Conservation (phyloP, 1,140 invertebrate species). For the Heliothis virescens region DNA sequence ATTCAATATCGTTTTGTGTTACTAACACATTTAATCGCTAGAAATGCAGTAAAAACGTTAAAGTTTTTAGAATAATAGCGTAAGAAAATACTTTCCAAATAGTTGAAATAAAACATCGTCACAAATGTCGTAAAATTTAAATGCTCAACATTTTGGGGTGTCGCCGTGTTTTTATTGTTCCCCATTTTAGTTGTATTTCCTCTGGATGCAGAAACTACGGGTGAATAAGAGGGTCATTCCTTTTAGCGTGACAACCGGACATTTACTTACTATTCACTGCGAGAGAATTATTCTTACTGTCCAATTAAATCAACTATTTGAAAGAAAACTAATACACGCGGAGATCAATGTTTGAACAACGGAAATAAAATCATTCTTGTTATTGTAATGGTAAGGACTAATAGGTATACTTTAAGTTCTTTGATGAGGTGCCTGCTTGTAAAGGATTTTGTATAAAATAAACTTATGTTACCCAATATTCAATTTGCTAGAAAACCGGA, state of each 20-base stretch:
- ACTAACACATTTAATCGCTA: conserved; percentile 13
- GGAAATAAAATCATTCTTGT: not conserved
- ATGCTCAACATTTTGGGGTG: conserved; percentile 23
- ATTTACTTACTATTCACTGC: conserved; percentile 38
- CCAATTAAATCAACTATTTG: conserved; percentile 13
- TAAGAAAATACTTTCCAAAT: conserved; percentile 12
- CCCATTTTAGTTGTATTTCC: conserved; percentile 15
- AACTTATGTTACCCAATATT: not conserved
- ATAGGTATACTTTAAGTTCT: too few relatives aligned
- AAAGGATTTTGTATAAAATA: too few relatives aligned
- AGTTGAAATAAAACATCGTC: conserved; percentile 30
- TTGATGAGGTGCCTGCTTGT: too few relatives aligned
- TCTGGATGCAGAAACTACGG: conserved; percentile 33
- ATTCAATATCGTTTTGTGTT: conserved; percentile 16
- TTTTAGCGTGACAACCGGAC: conserved; percentile 38
- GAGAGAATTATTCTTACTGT: conserved; percentile 13
- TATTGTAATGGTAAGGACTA: too few relatives aligned
- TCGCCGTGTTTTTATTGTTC: conserved; percentile 19
- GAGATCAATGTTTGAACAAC: not conserved
- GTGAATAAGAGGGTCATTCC: conserved; percentile 33
- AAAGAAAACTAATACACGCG: conserved; percentile 10
- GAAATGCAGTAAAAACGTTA: not conserved
- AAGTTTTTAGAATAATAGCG: conserved; percentile 20
- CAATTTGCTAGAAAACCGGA: not conserved
- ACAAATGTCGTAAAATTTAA: conserved; percentile 41